Percentiles rank a stretch among this genome's conserved stretches.
phyloP scores from a whole-genome alignment of 2,888 invertebrate species.

The Cantharis flavilabris region DNA sequence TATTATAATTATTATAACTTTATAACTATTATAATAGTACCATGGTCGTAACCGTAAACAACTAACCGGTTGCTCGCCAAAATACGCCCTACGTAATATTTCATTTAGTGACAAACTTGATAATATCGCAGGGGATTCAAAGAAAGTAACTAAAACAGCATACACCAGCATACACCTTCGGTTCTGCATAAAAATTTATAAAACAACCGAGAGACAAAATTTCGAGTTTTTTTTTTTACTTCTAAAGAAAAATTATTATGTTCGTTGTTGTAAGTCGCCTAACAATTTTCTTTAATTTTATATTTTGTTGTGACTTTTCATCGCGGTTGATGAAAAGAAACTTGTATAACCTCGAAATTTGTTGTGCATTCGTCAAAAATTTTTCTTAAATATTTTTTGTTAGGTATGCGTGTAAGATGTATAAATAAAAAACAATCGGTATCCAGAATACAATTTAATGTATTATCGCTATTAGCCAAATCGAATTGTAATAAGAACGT shows the following conservation, averaged over 20 bases:
- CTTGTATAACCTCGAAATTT: not conserved
- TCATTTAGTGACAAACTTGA: too few species aligned
- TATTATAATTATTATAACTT: too few species aligned
- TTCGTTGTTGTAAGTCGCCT: not conserved
- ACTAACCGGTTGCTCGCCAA: too few species aligned
- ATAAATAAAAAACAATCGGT: not conserved
- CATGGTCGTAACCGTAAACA: too few species aligned
- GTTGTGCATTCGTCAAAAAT: not conserved
- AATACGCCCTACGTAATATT: too few species aligned
- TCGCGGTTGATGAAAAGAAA: not conserved
- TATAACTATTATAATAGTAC: too few species aligned
- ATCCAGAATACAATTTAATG: not conserved
- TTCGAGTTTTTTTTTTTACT: too few species aligned
- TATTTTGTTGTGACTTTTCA: not conserved
- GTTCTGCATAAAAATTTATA: too few species aligned
- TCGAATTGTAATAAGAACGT: constrained; percentile 27
- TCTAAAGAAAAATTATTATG: not conserved
- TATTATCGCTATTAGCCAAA: constrained; percentile 16
- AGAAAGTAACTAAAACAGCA: too few species aligned
- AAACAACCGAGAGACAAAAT: too few species aligned
- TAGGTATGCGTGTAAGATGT: constrained; percentile 4
- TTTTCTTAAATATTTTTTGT: not conserved
- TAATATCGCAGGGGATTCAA: too few species aligned
- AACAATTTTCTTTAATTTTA: not conserved
- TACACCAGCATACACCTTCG: too few species aligned